Percentiles rank a stretch among this genome's conserved stretches.
These are phyloP conservation scores for Helicoverpa assulta DNA, from an alignment of 2,888 invertebrate genomes.

Conservation along the genomic window DNA sequence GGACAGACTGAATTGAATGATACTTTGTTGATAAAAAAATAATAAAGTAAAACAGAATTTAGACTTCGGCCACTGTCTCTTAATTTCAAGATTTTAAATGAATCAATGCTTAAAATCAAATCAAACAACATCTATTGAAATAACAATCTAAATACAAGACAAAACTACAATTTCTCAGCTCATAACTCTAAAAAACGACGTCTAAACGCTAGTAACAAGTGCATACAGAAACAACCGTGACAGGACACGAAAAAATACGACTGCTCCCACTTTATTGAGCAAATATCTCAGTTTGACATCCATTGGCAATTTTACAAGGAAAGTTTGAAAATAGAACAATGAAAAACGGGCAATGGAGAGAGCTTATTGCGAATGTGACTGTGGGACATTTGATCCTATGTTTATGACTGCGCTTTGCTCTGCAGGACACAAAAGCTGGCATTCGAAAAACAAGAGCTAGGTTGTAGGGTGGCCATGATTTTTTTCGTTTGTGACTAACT, in stretches of 20 bases:
- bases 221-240: constrained; percentile 45
- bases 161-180: constrained; percentile 48
- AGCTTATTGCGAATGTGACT: constrained; percentile 31
- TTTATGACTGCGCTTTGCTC: constrained; percentile 76
- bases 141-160: constrained; percentile 17
- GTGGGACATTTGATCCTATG: constrained; percentile 58
- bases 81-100: too few relatives aligned
- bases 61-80: neutral
- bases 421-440: constrained; percentile 78
- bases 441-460: constrained; percentile 81
- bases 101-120: too few relatives aligned
- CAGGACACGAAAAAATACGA: constrained; percentile 51
- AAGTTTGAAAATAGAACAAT: constrained; percentile 12
- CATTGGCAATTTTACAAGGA: constrained; percentile 39
- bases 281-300: constrained; percentile 26
- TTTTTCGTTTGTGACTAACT: constrained; percentile 8
- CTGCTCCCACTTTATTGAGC: constrained; percentile 14
- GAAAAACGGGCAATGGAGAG: constrained; percentile 43
- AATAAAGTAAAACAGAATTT: constrained; percentile 2
- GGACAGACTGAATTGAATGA: constrained; percentile 16
- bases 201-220: constrained; percentile 56
- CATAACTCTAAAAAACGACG: constrained; percentile 37
- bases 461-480: constrained; percentile 65
- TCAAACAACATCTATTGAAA: too few relatives aligned
- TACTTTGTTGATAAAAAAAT: constrained; percentile 17